Evolutionary conservation across 1,140 invertebrate genomes (phyloP), one percentile per base, ranked within the genome.

Genomic region (Drosophila teissieri): DNA sequence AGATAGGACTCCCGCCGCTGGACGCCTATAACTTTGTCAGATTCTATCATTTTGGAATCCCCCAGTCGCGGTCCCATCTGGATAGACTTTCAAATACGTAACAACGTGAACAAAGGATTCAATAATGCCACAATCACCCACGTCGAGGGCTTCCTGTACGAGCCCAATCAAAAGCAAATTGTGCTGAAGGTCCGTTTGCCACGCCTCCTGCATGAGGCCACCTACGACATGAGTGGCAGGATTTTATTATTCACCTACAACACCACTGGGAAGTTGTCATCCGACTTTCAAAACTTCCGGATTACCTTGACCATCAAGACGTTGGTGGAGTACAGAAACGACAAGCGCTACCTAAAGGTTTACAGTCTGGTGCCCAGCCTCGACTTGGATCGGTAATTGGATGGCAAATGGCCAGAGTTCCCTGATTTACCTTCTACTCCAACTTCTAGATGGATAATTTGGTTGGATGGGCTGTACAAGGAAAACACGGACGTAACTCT

Each of bases 401-500:
- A 7, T 8, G 10, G 42, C 53, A 0, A 19, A 44, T 4, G 77
- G 14, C 2, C 22, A 27, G 46, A 2, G 8, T 4, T 40, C 10
- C 10, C 5, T 22, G 39, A 39, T 19, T 63, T 55, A 58, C 48
- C 8, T 4, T 31, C 31, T 3, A 1, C 1, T n/a, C 1, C 31
- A 11, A 7, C n/a, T 70, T 63, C 2, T 19, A 86, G 82, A 0
- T 86, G 74, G 78, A 68, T 75, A 8, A 39, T 67, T 4, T 65
- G 37, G 69, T 15, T 81, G 5, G 68, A 81, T 49, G 46, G 58
- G 15, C 53, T 86, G n/a, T 86, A 75, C 44, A 58, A 12, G n/a
- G 82, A 86, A 46, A 86, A 86, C 39, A 48, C 10, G 6, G 83
- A 82, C 24, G 15, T 86, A 0, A 78, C 82, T 0, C 36, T 78